A percentile compares a stretch with the other conserved stretches of the same genome.
phyloP scores from a whole-genome alignment of 2,797 vertebrate species.

The Falco novaeseelandiae region DNA sequence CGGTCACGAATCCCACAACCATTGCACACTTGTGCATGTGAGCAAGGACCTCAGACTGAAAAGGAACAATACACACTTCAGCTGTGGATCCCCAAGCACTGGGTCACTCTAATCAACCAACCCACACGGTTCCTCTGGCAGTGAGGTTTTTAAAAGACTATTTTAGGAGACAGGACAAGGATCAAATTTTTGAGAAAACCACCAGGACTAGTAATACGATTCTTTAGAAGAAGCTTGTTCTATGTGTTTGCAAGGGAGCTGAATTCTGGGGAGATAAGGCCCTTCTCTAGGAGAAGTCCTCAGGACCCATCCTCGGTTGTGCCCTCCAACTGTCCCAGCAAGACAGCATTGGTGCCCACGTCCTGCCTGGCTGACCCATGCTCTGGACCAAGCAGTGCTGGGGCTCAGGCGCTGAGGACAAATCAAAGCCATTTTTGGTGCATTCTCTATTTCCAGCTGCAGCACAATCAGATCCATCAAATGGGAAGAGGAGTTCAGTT shows the following conservation, averaged over 20 bases:
- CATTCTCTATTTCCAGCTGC: not conserved
- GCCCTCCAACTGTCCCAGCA: not conserved
- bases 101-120: not conserved
- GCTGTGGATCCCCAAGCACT: not conserved
- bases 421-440: not conserved
- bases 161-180: not conserved
- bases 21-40: not conserved
- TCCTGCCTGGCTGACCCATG: not conserved
- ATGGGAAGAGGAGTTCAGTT: not conserved
- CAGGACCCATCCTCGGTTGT: not conserved
- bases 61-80: not conserved
- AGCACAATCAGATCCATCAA: constrained; percentile 43
- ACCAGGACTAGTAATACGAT: not conserved
- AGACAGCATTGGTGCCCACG: accelerated
- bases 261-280: not conserved
- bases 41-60: not conserved
- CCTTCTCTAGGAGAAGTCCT: not conserved
- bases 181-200: not conserved
- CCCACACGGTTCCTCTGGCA: not conserved
- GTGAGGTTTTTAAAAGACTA: not conserved
- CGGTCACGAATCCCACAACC: not conserved
- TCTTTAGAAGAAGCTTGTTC: not conserved
- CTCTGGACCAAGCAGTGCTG: not conserved
- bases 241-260: not conserved
- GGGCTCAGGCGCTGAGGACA: not conserved